Percentiles rank a stretch among this genome's conserved stretches.
Conservation (phyloP, 2,888 invertebrate species). For the Halocaridina rubra region DNA sequence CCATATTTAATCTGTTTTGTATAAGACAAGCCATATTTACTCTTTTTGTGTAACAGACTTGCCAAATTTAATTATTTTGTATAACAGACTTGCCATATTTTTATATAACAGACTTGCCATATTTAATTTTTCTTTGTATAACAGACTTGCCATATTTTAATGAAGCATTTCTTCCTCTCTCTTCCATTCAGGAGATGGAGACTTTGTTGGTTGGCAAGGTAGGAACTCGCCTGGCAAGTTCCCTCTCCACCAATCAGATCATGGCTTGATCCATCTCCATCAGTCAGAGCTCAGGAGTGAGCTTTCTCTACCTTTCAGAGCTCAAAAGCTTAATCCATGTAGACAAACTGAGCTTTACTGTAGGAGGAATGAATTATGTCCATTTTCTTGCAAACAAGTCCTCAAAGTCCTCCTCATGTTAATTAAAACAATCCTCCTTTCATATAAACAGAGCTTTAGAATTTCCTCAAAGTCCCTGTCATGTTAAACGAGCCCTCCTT, state of each 20-base stretch:
- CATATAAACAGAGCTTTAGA: too few species aligned
- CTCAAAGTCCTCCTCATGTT: conserved; percentile 17
- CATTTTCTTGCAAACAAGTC: conserved; percentile 37
- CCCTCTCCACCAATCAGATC: conserved; percentile 59
- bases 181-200: conserved; percentile 66
- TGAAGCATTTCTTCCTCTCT: conserved; percentile 59
- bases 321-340: not conserved
- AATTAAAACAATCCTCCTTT: too few species aligned
- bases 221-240: conserved; percentile 63
- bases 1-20: too few species aligned
- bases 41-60: too few species aligned
- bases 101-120: too few species aligned
- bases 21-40: too few species aligned
- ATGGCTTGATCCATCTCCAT: conserved; percentile 60
- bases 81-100: too few species aligned
- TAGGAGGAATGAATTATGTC: not conserved
- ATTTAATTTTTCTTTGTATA: too few species aligned
- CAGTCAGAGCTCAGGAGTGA: conserved; percentile 58
- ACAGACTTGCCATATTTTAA: too few species aligned
- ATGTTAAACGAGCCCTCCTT: too few species aligned
- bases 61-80: too few species aligned
- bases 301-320: conserved; percentile 39
- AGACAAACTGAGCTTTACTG: not conserved
- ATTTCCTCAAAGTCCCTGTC: too few species aligned
- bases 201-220: conserved; percentile 67